Percentiles rank a stretch among this genome's conserved stretches.
Evolutionary conservation across 2,113 vertebrate genomes (phyloP).

Genomic region (Leuciscus idus): DNA sequence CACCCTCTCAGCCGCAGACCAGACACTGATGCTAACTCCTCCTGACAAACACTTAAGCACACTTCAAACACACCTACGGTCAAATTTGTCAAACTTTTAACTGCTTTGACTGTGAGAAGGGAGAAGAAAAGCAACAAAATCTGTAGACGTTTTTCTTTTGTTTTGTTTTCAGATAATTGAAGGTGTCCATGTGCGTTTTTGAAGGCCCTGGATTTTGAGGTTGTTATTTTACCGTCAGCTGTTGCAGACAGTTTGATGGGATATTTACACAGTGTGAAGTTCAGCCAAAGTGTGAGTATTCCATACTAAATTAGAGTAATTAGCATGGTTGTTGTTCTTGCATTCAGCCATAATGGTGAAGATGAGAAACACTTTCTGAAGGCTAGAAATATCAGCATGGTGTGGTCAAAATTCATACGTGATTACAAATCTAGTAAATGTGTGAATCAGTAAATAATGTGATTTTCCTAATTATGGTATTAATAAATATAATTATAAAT

Average conservation of each 20-base stretch:
- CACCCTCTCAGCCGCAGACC: conserved; percentile 58
- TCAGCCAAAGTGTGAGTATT: conserved; percentile 68
- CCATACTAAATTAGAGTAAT: conserved; percentile 74
- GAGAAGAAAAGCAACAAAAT: conserved; percentile 59
- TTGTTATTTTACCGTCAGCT: conserved; percentile 71
- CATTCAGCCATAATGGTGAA: conserved; percentile 43
- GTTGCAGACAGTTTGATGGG: conserved; percentile 61
- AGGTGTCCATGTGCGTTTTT: conserved; percentile 65
- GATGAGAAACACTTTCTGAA: conserved; percentile 34
- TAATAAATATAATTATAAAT: too few relatives aligned
- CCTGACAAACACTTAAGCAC: conserved; percentile 70
- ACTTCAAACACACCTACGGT: conserved; percentile 67
- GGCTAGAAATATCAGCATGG: not conserved
- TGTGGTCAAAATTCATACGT: not conserved
- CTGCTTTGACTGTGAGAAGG: conserved; percentile 53
- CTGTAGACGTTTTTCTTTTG: conserved; percentile 56
- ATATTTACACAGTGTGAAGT: conserved; percentile 70
- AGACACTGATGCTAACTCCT: conserved; percentile 69
- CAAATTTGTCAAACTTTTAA: conserved; percentile 70
- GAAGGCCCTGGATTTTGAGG: conserved; percentile 58
- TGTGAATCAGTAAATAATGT: too few relatives aligned
- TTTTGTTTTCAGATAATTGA: conserved; percentile 69
- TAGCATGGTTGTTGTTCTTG: conserved; percentile 67
- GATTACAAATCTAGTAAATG: not conserved
- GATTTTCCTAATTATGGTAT: not conserved